Evolutionary conservation across 2,888 invertebrate species (phyloP).

Genomic region (Eupithecia inturbata): DNA sequence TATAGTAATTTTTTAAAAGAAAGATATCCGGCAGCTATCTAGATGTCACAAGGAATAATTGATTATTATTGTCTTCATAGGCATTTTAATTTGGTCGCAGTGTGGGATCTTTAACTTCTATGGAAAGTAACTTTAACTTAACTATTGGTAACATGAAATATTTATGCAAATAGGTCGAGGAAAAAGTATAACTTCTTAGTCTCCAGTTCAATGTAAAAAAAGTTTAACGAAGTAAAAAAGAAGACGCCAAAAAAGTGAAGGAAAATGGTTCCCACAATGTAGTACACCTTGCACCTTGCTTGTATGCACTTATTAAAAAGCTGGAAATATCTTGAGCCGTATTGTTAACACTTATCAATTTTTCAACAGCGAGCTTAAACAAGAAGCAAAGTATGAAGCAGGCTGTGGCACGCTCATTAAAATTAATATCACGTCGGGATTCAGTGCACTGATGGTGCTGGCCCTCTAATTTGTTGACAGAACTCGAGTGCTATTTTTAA

Average conservation of each 20-base stretch:
- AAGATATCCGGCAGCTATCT: constrained; percentile 36
- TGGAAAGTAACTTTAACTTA: neutral
- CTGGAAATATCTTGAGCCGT: constrained; percentile 3
- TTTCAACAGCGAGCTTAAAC: constrained; percentile 18
- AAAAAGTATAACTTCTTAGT: neutral
- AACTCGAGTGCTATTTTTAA: constrained; percentile 38
- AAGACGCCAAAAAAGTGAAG: neutral
- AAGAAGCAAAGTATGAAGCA: constrained; percentile 5
- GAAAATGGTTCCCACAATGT: neutral
- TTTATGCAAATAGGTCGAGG: neutral
- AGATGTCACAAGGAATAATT: constrained; percentile 39
- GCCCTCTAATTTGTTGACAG: constrained; percentile 62
- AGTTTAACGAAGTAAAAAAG: neutral
- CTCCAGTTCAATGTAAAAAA: neutral
- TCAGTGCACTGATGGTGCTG: constrained; percentile 37
- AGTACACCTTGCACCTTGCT: too few species aligned
- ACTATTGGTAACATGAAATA: neutral
- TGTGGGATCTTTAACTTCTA: neutral
- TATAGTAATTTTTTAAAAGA: constrained; percentile 39
- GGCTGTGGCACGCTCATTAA: constrained; percentile 35
- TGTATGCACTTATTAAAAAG: constrained; percentile 9
- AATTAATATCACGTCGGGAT: constrained; percentile 44
- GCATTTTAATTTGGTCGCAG: constrained; percentile 22
- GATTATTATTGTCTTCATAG: constrained; percentile 31
- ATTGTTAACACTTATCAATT: constrained; percentile 14